A percentile compares a stretch with the other conserved stretches of the same genome.
Conservation (phyloP, 2,888 invertebrate genomes). For the Geophilus truncorum region DNA sequence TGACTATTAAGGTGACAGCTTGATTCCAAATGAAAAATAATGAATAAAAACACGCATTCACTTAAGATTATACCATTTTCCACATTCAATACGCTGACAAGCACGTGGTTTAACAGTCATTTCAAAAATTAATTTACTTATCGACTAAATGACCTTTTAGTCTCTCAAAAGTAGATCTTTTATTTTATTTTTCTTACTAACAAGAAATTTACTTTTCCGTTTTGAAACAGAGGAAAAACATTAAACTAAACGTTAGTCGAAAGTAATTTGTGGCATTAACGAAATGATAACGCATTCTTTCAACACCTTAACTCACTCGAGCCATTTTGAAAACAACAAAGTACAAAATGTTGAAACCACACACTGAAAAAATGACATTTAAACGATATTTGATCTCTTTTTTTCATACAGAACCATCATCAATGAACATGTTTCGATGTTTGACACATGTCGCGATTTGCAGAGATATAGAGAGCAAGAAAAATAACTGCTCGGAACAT, state of each 20-base stretch:
- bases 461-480: constrained; percentile 2
- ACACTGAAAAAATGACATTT: constrained; percentile 6
- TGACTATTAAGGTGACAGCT: neutral
- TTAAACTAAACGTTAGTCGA: neutral
- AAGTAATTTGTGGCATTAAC: no score
- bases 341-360: neutral
- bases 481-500: neutral
- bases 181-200: neutral
- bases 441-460: neutral
- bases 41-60: neutral
- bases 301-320: neutral
- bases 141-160: neutral
- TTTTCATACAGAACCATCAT: neutral
- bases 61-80: neutral
- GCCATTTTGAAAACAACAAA: constrained; percentile 6
- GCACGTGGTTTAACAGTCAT: no score
- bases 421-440: neutral
- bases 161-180: neutral
- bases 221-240: no score
- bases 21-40: neutral
- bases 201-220: no score
- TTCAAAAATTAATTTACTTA: no score
- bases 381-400: neutral
- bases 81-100: no score
- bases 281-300: neutral